Evolutionary conservation across 2,113 vertebrate species (phyloP), one percentile per base, ranked within the genome.

Genomic region (Phylloscopus trochiloides): DNA sequence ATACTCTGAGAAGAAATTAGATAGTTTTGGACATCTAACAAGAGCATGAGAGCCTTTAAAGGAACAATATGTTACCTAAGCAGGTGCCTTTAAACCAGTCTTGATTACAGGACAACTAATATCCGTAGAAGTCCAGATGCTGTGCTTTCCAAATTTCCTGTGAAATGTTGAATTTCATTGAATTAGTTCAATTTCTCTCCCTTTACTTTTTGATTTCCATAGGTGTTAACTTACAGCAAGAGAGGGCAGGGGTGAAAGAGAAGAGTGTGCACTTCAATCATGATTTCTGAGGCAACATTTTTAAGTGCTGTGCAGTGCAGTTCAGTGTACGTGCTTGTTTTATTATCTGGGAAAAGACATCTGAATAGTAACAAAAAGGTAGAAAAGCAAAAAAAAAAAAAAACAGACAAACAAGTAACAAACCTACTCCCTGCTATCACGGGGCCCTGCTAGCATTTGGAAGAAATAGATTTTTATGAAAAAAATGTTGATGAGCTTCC

Each of bases 181-280:
- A 45, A 84, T 47, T 80, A 26, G 6, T 47, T 54, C 45, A 66
- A 17, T 4, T 58, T 77, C 10, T 63, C 5, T 70, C 29, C 17
- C 31, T 40, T 62, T 61, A 51, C 4, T 31, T 87, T 59, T 59
- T 78, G 40, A 63, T 75, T 81, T 72, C 74, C 29, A 24, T 9
- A 51, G 8, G 22, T 3, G 14, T 67, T 87, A 11, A 12, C 0
- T 0, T 51, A 45, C 3, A 59, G 7, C 12, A 67, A 7, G n/a
- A 70, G 12, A 28, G 17, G 26, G 4, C 8, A 67, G 48, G 5
- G 22, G 14, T 75, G 20, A 74, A 86, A 70, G 7, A 13, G 13
- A n/a, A 73, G 32, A 57, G 1, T 0, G 0, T 62, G 13, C 5
- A 34, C 15, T 62, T 21, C 12, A 75, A 7, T 61, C 12, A 1